Evolutionary conservation across 2,797 vertebrate species (phyloP).

Genomic region (Craterocephalus amniculus): DNA sequence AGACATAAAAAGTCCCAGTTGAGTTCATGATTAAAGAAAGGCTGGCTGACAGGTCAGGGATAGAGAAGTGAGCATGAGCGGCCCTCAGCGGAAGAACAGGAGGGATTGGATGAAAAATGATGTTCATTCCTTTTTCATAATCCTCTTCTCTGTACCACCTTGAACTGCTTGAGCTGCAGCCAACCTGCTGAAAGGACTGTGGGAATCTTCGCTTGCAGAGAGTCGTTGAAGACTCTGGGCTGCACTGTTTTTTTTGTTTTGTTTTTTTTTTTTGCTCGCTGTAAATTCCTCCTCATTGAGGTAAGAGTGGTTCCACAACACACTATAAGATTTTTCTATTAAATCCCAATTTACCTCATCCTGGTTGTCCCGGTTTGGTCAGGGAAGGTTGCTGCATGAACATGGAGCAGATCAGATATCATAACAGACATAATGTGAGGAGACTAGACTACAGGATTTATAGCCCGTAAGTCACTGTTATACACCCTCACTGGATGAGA

Average conservation of each 20-base stretch:
- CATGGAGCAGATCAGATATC: background rate
- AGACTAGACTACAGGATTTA: constrained; percentile 36
- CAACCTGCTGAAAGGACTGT: constrained; percentile 45
- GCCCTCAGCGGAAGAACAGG: constrained; percentile 18
- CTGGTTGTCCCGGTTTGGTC: background rate
- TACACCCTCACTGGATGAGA: constrained; percentile 49
- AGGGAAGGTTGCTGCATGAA: constrained; percentile 1
- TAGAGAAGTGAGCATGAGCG: constrained; percentile 13
- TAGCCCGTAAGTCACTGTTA: constrained; percentile 39
- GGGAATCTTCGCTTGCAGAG: constrained; percentile 43
- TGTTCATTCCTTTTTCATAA: constrained; percentile 30
- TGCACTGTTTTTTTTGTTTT: constrained; percentile 54
- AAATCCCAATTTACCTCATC: background rate
- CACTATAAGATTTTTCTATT: constrained; percentile 3
- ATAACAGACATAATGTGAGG: constrained; percentile 23
- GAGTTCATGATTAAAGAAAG: constrained; percentile 41
- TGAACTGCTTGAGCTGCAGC: constrained; percentile 26
- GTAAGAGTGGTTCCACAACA: constrained; percentile 37
- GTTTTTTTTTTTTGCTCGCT: constrained; percentile 34
- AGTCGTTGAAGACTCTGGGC: constrained; percentile 38
- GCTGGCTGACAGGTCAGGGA: constrained; percentile 31
- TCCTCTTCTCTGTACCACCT: constrained; percentile 36
- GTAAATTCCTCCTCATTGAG: constrained; percentile 30
- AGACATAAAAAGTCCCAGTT: constrained; percentile 11
- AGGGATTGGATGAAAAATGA: constrained; percentile 24